Percentiles rank a stretch among this genome's conserved stretches.
Evolutionary conservation across 2,797 vertebrate species (phyloP).

Genomic region (Ambastaia sidthimunki): DNA sequence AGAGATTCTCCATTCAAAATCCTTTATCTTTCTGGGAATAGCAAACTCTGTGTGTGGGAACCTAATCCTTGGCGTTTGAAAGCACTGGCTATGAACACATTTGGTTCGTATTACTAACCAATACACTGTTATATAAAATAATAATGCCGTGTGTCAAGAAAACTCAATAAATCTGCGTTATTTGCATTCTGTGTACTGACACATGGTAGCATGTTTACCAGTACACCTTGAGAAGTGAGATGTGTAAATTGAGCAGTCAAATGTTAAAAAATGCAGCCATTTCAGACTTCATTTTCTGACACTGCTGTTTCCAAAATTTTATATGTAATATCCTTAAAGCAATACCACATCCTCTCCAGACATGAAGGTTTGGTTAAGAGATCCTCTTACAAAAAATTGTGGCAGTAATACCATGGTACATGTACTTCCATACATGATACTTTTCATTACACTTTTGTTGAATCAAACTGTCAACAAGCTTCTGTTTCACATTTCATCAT

Average conservation of each 20-base stretch:
- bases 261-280: too few relatives aligned
- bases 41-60: slow-evolving; percentile 36
- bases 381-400: too few relatives aligned
- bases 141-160: background rate
- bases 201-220: background rate
- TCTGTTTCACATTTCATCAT: background rate
- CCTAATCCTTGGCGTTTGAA: slow-evolving; percentile 19
- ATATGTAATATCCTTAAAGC: background rate
- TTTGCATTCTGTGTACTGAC: background rate
- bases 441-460: background rate
- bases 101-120: background rate
- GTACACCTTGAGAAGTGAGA: too few relatives aligned
- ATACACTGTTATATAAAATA: background rate
- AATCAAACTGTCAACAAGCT: slow-evolving; percentile 3
- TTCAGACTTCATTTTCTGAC: too few relatives aligned
- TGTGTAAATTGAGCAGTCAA: too few relatives aligned
- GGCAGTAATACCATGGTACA: too few relatives aligned
- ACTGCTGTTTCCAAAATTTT: background rate
- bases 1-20: slow-evolving; percentile 37
- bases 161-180: background rate
- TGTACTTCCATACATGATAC: background rate
- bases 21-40: background rate
- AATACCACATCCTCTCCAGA: background rate
- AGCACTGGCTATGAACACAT: background rate
- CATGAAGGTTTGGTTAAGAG: too few relatives aligned